Conservation (phyloP, 2,888 invertebrate species). For the Neria commutata region DNA sequence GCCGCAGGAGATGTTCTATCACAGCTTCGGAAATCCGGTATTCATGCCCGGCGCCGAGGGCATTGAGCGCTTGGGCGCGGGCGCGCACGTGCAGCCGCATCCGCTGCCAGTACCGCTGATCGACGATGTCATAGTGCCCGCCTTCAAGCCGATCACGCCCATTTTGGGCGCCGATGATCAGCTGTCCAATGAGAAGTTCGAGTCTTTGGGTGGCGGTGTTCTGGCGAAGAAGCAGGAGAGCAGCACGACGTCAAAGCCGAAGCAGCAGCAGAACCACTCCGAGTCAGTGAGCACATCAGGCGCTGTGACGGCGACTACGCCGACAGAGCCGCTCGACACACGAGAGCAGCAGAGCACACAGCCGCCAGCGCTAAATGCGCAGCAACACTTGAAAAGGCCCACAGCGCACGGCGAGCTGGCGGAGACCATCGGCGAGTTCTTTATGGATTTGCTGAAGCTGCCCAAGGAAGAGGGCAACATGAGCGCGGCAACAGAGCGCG, state of each 20-base stretch:
- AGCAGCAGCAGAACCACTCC: neutral
- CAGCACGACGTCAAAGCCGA: constrained; percentile 6
- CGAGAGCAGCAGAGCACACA: neutral
- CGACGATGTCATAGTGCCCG: constrained; percentile 57
- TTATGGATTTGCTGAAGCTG: constrained; percentile 56
- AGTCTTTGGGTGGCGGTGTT: constrained; percentile 61
- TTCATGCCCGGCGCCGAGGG: constrained; percentile 68
- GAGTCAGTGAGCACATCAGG: neutral
- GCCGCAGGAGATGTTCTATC: constrained; percentile 62
- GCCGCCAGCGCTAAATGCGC: neutral
- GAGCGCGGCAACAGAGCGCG: constrained; percentile 7
- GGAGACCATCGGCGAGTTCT: constrained; percentile 57
- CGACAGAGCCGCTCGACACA: neutral
- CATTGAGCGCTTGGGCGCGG: constrained; percentile 68
- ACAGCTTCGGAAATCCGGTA: constrained; percentile 72
- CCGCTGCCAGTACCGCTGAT: constrained; percentile 69
- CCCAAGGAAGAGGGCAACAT: constrained; percentile 45
- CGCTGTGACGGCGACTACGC: neutral
- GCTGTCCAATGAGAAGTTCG: constrained; percentile 52
- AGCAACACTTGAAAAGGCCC: constrained; percentile 17
- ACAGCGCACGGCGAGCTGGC: constrained; percentile 49
- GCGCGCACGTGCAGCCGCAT: constrained; percentile 69
- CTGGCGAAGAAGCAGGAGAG: constrained; percentile 59
- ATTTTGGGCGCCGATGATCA: constrained; percentile 44
- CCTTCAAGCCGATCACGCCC: constrained; percentile 53